Percentiles rank a stretch among this genome's conserved stretches.
phyloP scores from a whole-genome alignment of 1,140 invertebrate genomes.

The Oreohelix idahoensis region DNA sequence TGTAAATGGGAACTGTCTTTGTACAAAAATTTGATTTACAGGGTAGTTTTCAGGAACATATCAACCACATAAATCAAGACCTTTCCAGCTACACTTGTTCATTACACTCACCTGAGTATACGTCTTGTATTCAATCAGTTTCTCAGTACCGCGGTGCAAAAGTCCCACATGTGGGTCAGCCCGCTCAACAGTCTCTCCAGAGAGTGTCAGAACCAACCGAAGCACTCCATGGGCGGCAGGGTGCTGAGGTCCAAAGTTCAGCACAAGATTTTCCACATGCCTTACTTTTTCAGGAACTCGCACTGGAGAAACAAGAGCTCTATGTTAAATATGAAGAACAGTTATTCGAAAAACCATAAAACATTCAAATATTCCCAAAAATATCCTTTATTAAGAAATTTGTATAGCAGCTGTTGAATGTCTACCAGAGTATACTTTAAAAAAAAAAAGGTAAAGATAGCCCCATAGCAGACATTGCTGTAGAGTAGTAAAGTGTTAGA shows the following conservation, averaged over 20 bases:
- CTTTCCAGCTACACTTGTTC: not conserved
- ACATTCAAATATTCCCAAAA: not conserved
- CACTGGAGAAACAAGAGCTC: conserved; percentile 34
- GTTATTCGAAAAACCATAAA: not conserved
- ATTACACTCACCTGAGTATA: conserved; percentile 79
- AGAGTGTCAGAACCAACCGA: conserved; percentile 92
- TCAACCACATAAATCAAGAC: too few species aligned
- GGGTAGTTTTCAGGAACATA: too few species aligned
- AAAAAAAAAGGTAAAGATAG: too few species aligned
- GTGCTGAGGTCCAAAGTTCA: conserved; percentile 99
- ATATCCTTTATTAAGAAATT: too few species aligned
- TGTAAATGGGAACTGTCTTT: too few species aligned
- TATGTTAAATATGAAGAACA: not conserved
- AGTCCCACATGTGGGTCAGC: conserved; percentile 98
- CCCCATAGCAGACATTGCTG: too few species aligned
- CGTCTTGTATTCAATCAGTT: conserved; percentile 98
- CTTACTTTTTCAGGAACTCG: conserved; percentile 62
- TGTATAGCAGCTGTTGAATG: too few species aligned
- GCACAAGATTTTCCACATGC: conserved; percentile 85
- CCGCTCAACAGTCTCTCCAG: conserved; percentile 91
- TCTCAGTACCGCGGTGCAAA: conserved; percentile 96
- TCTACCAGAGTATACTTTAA: too few species aligned
- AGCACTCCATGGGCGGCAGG: conserved; percentile 98
- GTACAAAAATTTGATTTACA: too few species aligned
- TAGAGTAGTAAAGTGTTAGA: too few species aligned